phyloP scores from a whole-genome alignment of 1,140 invertebrate genomes.

The Nephotettix cincticeps region DNA sequence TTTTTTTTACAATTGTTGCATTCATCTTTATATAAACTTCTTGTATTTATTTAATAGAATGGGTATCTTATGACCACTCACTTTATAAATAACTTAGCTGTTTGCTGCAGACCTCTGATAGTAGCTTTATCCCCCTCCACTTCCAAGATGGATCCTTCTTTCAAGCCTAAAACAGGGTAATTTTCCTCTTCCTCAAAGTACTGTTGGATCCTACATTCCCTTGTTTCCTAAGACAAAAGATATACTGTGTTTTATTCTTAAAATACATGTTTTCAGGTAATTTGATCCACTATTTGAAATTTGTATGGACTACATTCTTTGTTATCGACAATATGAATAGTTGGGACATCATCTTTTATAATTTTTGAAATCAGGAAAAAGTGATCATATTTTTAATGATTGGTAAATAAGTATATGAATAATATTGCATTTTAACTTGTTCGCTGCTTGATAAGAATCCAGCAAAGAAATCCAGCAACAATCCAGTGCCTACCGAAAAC shows the following conservation, averaged over 20 bases:
- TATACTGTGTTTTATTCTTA: conserved; percentile 15
- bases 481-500: too few relatives aligned
- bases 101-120: conserved; percentile 53
- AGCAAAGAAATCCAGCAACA: too few relatives aligned
- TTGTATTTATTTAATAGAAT: not conserved
- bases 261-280: too few relatives aligned
- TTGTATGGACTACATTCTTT: too few relatives aligned
- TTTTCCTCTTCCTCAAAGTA: conserved; percentile 59
- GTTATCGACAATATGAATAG: too few relatives aligned
- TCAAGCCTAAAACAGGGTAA: conserved; percentile 64
- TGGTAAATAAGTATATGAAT: too few relatives aligned
- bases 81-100: not conserved
- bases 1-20: not conserved
- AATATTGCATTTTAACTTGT: too few relatives aligned
- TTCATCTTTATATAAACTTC: not conserved
- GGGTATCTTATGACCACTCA: not conserved
- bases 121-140: conserved; percentile 59
- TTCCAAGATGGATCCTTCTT: conserved; percentile 66
- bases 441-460: too few relatives aligned
- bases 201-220: conserved; percentile 63
- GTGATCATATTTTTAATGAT: too few relatives aligned
- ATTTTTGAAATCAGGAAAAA: too few relatives aligned
- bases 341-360: too few relatives aligned
- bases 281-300: too few relatives aligned
- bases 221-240: conserved; percentile 53